Conservation (phyloP, 1,140 invertebrate genomes). For the Trichonephila clavipes region DNA sequence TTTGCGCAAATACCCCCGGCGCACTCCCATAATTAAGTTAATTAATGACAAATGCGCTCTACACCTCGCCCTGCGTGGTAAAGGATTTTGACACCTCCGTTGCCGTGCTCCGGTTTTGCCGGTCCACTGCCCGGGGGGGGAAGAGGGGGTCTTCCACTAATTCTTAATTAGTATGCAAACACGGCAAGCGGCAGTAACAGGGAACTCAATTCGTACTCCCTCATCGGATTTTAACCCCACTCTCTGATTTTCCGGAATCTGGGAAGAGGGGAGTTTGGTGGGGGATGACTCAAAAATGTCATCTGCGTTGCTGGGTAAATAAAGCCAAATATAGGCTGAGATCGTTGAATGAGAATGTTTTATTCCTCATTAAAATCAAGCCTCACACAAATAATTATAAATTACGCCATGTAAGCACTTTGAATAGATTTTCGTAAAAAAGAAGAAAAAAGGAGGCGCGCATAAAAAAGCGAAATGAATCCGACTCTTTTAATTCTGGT, state of each 20-base stretch:
- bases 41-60: conserved; percentile 75
- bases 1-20: conserved; percentile 73
- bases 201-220: conserved; percentile 23
- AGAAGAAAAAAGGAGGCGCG: too few species aligned
- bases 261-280: not conserved
- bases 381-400: too few species aligned
- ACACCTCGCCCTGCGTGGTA: conserved; percentile 43
- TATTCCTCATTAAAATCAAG: too few species aligned
- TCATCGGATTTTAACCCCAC: conserved; percentile 24
- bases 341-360: too few species aligned
- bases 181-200: not conserved
- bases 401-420: too few species aligned
- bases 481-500: too few species aligned
- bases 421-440: too few species aligned
- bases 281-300: conserved; percentile 5
- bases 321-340: too few species aligned
- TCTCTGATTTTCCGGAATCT: conserved; percentile 10
- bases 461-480: too few species aligned
- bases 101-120: conserved; percentile 21
- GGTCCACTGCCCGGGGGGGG: conserved; percentile 15
- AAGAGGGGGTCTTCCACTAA: conserved; percentile 67
- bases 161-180: conserved; percentile 76
- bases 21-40: conserved; percentile 75
- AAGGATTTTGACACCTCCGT: conserved; percentile 73
- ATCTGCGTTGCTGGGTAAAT: not conserved